Base-by-base conservation (phyloP, 2,797 vertebrate species). In the Cirrhinus molitorella region DNA sequence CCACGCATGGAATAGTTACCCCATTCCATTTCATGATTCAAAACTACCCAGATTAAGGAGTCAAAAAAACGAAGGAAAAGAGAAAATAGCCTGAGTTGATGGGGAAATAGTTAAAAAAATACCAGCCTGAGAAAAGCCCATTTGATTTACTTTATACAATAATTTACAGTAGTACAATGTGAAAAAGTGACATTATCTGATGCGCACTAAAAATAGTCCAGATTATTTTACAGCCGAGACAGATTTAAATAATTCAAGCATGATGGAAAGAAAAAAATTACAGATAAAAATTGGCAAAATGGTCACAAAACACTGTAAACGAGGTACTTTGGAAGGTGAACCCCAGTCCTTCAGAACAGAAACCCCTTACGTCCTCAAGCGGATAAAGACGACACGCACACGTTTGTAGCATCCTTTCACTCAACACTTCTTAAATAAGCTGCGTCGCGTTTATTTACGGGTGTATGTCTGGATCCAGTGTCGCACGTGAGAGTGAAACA, bases 201-300 rank as follows among this genome's bases (percentile, higher is more conserved):
- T 91, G 93, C 94, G 96, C 94, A 94, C 94, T 94, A 95, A 95
- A 93, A 94, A 94, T 87, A 92, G 88, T 94, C 92, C 91, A 94
- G 93, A 91, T 94, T 96, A 96, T 94, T 94, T 96, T 97, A 98
- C 96, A 98, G 93, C 93, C 93, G 93, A 93, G 94, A 97, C 95
- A 96, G 95, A 96, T 96, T 96, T 99, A 99, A 99, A 99, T 99
- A 99, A 94, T 97, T 98, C 96, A 97, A 96, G 93, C 96, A 96
- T 96, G 94, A 90, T 90, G 92, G 90, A 89, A 90, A 90, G 87
- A 90, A 78, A 84, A 40, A 40, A 79, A 85, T 31, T 25, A 67
- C 55, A 80, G 90, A 94, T 95, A 93, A 94, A 94, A 96, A 96
- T 93, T 91, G 95, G 94, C 94, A 96, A 95, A 95, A 94, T 96